A percentile compares a stretch with the other conserved stretches of the same genome.
phyloP scores from a whole-genome alignment of 1,140 invertebrate species.

The Drosophila virilis region DNA sequence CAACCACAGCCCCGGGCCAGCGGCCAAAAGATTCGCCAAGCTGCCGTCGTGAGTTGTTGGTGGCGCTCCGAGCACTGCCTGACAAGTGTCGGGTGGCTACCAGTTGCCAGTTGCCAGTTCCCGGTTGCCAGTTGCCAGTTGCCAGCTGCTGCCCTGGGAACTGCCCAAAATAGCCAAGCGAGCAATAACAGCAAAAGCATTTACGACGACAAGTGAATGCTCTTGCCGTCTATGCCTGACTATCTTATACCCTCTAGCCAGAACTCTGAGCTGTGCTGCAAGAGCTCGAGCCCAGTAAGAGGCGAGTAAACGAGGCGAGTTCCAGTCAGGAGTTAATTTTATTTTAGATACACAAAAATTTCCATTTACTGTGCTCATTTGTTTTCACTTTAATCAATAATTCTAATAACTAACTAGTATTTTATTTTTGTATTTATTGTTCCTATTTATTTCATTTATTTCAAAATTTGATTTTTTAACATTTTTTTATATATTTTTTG shows the following conservation, averaged over 20 bases:
- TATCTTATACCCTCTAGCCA: not conserved
- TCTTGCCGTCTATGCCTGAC: not conserved
- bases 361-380: too few relatives aligned
- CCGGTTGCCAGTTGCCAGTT: not conserved
- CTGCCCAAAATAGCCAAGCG: constrained; percentile 22
- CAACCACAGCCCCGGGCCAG: not conserved
- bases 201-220: not conserved
- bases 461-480: too few relatives aligned
- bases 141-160: constrained; percentile 4
- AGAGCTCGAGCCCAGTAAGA: too few relatives aligned
- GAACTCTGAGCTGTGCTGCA: not conserved
- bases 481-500: too few relatives aligned
- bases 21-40: constrained; percentile 21
- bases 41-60: constrained; percentile 18
- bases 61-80: constrained; percentile 36
- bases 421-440: too few relatives aligned
- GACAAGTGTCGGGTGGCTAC: constrained; percentile 44
- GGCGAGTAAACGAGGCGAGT: too few relatives aligned
- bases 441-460: too few relatives aligned
- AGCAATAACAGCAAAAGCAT: constrained; percentile 8
- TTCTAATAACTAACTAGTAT: too few relatives aligned
- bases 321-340: too few relatives aligned
- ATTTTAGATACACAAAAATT: too few relatives aligned
- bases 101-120: not conserved
- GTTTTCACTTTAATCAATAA: too few relatives aligned